Evolutionary conservation across 2,797 vertebrate genomes (phyloP), one percentile per base, ranked within the genome.

Genomic region (Sardinella longiceps): DNA sequence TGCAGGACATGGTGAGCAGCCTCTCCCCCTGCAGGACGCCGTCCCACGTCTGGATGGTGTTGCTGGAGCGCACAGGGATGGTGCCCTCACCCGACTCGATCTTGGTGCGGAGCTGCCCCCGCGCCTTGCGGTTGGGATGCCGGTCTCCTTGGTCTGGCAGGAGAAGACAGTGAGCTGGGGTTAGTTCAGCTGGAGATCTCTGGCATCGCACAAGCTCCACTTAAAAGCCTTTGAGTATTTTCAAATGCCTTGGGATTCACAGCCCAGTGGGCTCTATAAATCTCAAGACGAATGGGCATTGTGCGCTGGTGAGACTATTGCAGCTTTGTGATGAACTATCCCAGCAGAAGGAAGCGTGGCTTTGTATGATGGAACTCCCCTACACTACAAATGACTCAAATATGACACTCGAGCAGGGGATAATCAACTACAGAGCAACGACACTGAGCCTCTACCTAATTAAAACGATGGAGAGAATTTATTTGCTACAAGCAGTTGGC

Each of bases 81-180:
- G 98, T 99, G 15, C 98, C 98, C 90, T 99, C 98, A 0, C 98
- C 98, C 0, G 98, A 99, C 90, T 99, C 98, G 0, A 99, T 99
- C 86, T 99, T 99, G 23, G 98, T 99, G 88, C 98, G 94, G 10
- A 99, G 95, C 87, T 99, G 98, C 0, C 98, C 98, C 84, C 98
- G 93, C 0, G 98, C 98, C 91, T 99, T 99, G 58, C 98, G 94
- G 93, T 99, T 99, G 0, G 98, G 98, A 81, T 99, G 98, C 83
- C 97, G 95, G 94, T 99, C 98, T 58, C 97, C 97, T 87, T 98
- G 97, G 91, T 99, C 98, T 99, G 84, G 6, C 66, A n/a, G 23
- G 80, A 50, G 43, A 10, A 84, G 33, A 77, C 6, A 48, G 20
- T 15, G 14, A 51, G n/a, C 6, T 14, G 51, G 23, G 30, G 66